Conservation (phyloP, 2,113 vertebrate species). For the Chaenogobius annularis region DNA sequence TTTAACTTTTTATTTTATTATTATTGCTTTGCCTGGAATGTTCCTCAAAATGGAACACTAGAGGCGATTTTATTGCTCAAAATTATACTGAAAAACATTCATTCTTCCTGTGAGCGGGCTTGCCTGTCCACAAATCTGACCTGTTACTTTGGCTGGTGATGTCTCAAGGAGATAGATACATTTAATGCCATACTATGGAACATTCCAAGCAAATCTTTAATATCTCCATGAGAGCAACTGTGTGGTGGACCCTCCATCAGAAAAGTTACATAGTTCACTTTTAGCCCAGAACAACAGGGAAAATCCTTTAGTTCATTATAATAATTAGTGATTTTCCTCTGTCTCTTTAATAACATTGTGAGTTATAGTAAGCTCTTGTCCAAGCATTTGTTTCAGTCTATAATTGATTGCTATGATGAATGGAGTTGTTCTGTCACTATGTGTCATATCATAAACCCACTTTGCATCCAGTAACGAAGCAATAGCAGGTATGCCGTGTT, state of each 20-base stretch:
- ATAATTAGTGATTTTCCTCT: conserved; percentile 72
- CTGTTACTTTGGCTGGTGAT: no score
- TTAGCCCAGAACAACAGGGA: conserved; percentile 55
- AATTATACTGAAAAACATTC: no score
- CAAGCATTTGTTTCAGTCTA: conserved; percentile 91
- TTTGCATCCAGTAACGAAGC: conserved; percentile 80
- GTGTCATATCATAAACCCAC: conserved; percentile 81
- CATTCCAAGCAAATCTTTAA: no score
- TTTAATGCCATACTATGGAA: no score
- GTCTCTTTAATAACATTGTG: conserved; percentile 74
- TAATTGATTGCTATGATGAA: conserved; percentile 97
- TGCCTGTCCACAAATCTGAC: no score
- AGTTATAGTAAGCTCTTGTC: conserved; percentile 91
- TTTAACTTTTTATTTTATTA: not conserved
- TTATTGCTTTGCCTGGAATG: no score
- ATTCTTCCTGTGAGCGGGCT: no score
- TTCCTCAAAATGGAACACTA: no score
- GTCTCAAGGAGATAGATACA: no score
- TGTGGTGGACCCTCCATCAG: not conserved
- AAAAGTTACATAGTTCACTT: not conserved
- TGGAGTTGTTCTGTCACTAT: conserved; percentile 81
- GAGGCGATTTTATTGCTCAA: no score
- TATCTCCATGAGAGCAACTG: no score
- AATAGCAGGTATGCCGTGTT: conserved; percentile 73
- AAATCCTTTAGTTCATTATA: conserved; percentile 66